Evolutionary conservation across 2,888 invertebrate species (phyloP), one percentile per base, ranked within the genome.

Genomic region (Caenorhabditis japonica): DNA sequence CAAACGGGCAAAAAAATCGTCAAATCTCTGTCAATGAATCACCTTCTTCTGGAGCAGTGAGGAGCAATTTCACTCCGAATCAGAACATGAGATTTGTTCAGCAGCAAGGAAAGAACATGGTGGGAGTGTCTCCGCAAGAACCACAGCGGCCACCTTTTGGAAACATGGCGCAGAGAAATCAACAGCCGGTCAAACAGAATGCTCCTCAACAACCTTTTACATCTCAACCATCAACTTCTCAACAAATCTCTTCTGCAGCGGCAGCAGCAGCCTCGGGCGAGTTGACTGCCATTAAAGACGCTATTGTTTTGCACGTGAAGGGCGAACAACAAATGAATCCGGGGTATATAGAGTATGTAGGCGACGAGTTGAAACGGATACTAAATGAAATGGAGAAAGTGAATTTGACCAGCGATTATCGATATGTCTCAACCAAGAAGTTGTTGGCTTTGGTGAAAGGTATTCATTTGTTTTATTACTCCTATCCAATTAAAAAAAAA

Each of bases 251-350:
- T 13, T 34, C 49, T 4, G 4, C 34, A 17, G 7, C 21, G 4
- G n/a, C 39, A 38, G 13, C n/a, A 4, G 44, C 23, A 4, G 23
- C 15, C 3, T 33, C 47, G 10, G 2, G 2, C 13, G 21, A 34
- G 10, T 23, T 66, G 43, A 38, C 51, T 5, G 27, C 19, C 7
- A 66, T 66, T 5, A 12, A 17, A 10, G 66, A 66, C 15, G 66
- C 66, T 1, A 66, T 66, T 15, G 17, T 51, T 36, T 25, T 33
- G n/a, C 66, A 66, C 23, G 27, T 56, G 12, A 66, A 27, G n/a
- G 56, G 56, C 19, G 25, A 10, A 1, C 41, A 38, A 3, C 56
- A 56, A 36, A 56, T 66, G 56, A 56, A 56, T 34, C 56, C 66
- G 2, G 51, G 56, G 66, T 66, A 66, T 30, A 36, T 23, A 7